Evolutionary conservation across 2,113 vertebrate species (phyloP).

Genomic region (Indri indri): DNA sequence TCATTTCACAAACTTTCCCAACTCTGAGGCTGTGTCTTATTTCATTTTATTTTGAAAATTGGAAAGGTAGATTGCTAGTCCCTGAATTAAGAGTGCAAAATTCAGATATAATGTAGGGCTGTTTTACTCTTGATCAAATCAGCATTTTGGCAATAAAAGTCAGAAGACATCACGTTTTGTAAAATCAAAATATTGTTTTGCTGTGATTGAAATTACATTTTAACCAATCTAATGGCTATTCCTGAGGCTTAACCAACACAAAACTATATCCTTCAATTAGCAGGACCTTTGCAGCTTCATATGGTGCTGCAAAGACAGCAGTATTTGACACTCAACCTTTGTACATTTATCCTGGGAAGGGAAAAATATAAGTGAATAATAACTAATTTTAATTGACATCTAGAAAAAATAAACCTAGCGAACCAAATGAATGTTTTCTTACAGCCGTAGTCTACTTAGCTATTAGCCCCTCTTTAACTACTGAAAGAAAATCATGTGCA

Average conservation of each 20-base stretch:
- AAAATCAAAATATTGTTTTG: background rate
- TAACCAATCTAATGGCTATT: background rate
- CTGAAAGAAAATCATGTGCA: background rate
- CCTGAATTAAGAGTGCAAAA: background rate
- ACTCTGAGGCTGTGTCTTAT: background rate
- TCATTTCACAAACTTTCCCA: background rate
- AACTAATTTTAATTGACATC: slow-evolving; percentile 5
- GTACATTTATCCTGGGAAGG: background rate
- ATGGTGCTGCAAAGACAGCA: background rate
- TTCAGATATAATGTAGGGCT: background rate
- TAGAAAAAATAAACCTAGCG: background rate
- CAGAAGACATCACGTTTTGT: background rate
- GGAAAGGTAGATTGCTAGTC: background rate
- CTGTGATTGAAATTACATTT: background rate
- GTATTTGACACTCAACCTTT: background rate
- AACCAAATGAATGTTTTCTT: background rate
- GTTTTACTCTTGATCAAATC: background rate
- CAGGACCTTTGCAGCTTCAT: background rate
- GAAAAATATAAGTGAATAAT: background rate
- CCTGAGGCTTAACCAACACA: background rate
- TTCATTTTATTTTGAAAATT: slow-evolving; percentile 30
- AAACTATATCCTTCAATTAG: background rate
- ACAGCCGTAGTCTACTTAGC: background rate
- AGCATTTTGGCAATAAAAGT: background rate
- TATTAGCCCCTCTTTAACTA: background rate